These are phyloP conservation scores for Setophaga kirtlandii DNA, from an alignment of 2,113 vertebrate genomes.

Conservation along the genomic window DNA sequence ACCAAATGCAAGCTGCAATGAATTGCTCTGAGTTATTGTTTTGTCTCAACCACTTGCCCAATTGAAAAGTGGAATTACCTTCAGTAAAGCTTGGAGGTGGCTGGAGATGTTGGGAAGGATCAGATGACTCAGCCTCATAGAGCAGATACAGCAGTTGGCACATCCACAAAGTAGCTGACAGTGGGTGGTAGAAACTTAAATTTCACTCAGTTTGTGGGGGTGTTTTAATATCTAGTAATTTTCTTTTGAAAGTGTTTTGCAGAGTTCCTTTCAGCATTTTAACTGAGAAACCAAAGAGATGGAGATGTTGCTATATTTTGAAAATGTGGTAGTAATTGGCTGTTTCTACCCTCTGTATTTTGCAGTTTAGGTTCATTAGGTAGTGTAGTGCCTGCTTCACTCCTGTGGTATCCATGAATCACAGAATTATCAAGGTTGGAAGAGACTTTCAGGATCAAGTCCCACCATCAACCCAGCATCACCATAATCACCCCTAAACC, in stretches of 20 bases:
- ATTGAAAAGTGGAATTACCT: not conserved
- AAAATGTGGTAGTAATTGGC: not conserved
- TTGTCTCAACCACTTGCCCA: not conserved
- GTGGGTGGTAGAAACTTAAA: not conserved
- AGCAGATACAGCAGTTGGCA: not conserved
- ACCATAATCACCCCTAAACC: not conserved
- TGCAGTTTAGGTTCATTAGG: not conserved
- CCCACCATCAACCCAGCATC: not conserved
- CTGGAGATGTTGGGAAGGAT: not conserved
- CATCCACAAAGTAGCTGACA: not conserved
- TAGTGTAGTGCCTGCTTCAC: not conserved
- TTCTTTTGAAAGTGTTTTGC: not conserved
- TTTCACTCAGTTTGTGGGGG: not conserved
- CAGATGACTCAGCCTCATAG: not conserved
- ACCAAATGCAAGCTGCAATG: not conserved
- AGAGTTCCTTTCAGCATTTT: not conserved
- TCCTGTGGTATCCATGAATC: not conserved
- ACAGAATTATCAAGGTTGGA: not conserved
- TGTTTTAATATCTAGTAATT: not conserved
- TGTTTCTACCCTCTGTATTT: not conserved
- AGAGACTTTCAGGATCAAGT: not conserved
- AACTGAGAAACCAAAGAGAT: not conserved
- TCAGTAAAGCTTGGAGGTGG: not conserved
- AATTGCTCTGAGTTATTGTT: not conserved
- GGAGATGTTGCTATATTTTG: not conserved